These are phyloP conservation scores for Callosobruchus maculatus DNA, from an alignment of 2,888 invertebrate species.

Conservation along the genomic window DNA sequence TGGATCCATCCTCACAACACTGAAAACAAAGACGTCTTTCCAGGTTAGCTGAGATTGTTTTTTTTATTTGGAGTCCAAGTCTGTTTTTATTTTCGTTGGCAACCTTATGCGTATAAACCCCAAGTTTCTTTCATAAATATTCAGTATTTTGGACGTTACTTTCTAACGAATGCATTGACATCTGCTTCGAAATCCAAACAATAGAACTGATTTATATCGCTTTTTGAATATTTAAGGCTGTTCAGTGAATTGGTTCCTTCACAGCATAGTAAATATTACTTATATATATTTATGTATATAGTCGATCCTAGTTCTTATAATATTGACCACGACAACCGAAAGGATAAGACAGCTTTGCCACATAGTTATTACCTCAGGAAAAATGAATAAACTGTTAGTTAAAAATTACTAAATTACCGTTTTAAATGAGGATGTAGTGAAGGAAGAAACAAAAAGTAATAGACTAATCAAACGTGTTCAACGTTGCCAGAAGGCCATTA, in stretches of 20 bases:
- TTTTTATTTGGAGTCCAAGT: background rate
- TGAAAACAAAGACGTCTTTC: slow-evolving; percentile 69
- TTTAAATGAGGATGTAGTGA: background rate
- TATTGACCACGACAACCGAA: background rate
- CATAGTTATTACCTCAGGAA: background rate
- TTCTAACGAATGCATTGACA: background rate
- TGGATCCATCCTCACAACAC: slow-evolving; percentile 70
- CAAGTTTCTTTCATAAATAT: background rate
- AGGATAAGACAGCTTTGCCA: background rate
- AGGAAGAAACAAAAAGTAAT: background rate
- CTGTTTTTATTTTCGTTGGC: background rate
- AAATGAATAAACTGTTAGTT: background rate
- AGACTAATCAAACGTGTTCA: background rate
- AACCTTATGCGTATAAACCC: background rate
- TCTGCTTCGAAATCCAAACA: background rate
- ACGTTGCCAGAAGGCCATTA: background rate
- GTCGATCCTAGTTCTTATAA: too few species aligned
- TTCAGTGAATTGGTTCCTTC: background rate
- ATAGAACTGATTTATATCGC: background rate
- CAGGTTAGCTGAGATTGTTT: slow-evolving; percentile 54
- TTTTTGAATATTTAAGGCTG: background rate
- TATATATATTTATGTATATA: background rate
- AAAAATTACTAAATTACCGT: background rate
- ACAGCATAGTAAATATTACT: background rate
- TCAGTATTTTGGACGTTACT: background rate